These are phyloP conservation scores for Morone chrysops DNA, from an alignment of 2,113 vertebrate genomes.

Conservation along the genomic window DNA sequence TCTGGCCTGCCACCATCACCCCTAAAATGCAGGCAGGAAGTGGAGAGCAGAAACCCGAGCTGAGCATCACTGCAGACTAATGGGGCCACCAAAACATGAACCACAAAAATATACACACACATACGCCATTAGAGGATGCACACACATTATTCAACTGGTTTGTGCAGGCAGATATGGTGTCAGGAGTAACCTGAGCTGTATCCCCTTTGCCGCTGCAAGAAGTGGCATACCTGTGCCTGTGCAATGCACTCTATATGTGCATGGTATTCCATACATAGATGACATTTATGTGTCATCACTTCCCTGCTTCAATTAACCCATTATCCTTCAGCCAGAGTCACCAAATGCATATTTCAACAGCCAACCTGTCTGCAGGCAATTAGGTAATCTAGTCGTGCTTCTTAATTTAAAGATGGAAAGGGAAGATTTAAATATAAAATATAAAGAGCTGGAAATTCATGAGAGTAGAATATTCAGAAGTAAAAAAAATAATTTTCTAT, in stretches of 20 bases:
- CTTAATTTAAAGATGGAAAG: not conserved
- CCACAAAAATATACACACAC: slow-evolving; percentile 15
- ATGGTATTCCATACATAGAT: slow-evolving; percentile 31
- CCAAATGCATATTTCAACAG: slow-evolving; percentile 7
- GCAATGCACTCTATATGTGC: not conserved
- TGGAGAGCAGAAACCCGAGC: slow-evolving; percentile 52
- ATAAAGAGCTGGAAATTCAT: not conserved
- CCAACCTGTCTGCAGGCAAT: slow-evolving; percentile 5
- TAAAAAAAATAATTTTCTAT: not conserved
- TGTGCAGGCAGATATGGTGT: not conserved
- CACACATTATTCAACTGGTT: not conserved
- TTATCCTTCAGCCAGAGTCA: not conserved
- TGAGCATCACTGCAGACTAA: slow-evolving; percentile 28
- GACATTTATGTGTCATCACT: slow-evolving; percentile 33
- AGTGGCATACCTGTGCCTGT: not conserved
- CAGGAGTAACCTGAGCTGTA: slow-evolving; percentile 12
- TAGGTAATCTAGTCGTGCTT: not conserved
- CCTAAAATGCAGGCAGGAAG: slow-evolving; percentile 56
- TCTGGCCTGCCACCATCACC: slow-evolving; percentile 23
- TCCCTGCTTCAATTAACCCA: slow-evolving; percentile 22
- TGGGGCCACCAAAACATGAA: slow-evolving; percentile 58
- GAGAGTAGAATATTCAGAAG: not conserved
- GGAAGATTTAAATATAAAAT: not conserved
- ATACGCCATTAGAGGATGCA: not conserved
- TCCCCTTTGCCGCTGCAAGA: not conserved